Base-by-base conservation (phyloP, 2,888 invertebrate genomes). In the Tetramorium bicarinatum region DNA sequence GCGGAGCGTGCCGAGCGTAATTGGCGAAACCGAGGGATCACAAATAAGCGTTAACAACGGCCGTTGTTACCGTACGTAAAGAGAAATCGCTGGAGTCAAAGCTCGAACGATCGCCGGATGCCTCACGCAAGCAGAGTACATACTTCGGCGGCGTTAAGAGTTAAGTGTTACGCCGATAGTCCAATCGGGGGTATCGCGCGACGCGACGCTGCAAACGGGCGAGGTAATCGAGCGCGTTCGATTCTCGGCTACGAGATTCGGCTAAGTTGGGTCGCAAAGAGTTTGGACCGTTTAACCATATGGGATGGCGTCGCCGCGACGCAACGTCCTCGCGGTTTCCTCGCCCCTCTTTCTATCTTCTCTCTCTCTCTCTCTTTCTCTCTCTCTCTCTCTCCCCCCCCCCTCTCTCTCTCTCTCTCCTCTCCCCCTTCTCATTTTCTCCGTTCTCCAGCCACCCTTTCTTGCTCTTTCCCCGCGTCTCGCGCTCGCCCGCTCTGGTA, bases 271-370 rank as follows among this genome's bases (percentile, higher is more conserved):
- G 44, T 44, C 49, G 74, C 75, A 79, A 75, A 62, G 85, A 85
- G 87, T 87, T 87, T 87, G 85, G 87, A 84, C 84, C 87, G 87
- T 88, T 90, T 90, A 89, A 90, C 87, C 85, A 87, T 85, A 83
- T 85, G 80, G 82, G 49, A 84, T 82, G 87, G 87, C 87, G 83
- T 72, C 84, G 81, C 25, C 67, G 59, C 54, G 52, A 69, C 44
- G 13, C 71, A 21, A 72, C 44, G 56, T 56, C 52, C 21, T 62
- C 79, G 34, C 59, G 47, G 21, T 47, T 61, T 62, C 66, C 41
- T n/a, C 49, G n/a, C 56, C 66, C 15, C 15, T 52, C 49, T 47
- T 44, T 49, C 62, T 41, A 54, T 8, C 71, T 15, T 38, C 54
- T 61, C 25, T 49, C 47, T 59, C 52, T 67, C 15, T 69, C 75